Percentiles rank a stretch among this genome's conserved stretches.
Evolutionary conservation across 2,113 vertebrate species (phyloP).

Genomic region (Sminthopsis crassicaudata): DNA sequence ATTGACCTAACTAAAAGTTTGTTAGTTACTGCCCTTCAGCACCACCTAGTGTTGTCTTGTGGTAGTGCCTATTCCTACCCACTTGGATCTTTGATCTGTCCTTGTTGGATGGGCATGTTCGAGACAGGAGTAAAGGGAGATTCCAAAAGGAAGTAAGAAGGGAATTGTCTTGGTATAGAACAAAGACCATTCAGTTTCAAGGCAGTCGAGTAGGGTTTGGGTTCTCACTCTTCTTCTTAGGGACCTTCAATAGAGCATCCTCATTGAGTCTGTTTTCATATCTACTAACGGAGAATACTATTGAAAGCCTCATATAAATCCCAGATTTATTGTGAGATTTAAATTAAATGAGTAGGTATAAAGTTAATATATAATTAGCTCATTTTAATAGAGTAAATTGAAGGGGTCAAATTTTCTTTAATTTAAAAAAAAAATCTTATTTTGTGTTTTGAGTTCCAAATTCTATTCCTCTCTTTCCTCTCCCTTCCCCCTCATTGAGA

Average conservation of each 20-base stretch:
- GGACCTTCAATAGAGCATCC: neutral
- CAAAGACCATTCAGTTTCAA: neutral
- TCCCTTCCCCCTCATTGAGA: no score
- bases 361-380: neutral
- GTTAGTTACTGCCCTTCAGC: neutral
- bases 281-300: neutral
- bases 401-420: neutral
- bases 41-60: neutral
- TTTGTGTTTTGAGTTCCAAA: no score
- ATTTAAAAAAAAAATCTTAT: no score
- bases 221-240: neutral
- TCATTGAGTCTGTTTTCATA: neutral
- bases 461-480: no score
- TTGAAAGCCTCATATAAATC: neutral
- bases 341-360: neutral
- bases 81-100: neutral
- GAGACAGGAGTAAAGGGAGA: neutral
- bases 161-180: neutral
- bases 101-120: neutral
- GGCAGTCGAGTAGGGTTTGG: neutral
- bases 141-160: neutral
- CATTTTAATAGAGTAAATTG: neutral
- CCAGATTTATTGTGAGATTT: neutral
- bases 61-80: neutral
- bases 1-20: neutral